Evolutionary conservation across 2,113 vertebrate genomes (phyloP).

Genomic region (Lepus europaeus): DNA sequence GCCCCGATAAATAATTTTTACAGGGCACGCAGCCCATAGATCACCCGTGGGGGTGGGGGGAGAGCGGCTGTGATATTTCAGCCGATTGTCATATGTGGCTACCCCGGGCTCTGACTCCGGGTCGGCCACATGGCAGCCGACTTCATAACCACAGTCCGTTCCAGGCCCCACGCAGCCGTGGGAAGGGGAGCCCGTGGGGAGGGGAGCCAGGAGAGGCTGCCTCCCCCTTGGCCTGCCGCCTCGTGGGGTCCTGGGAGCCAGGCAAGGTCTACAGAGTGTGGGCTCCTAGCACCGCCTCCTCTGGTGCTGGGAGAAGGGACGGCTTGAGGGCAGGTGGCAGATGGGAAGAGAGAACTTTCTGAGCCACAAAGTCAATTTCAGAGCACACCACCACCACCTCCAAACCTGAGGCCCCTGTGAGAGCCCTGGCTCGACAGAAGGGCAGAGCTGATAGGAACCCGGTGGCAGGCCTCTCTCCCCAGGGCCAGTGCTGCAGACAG

Average conservation of each 20-base stretch:
- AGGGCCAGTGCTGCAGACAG: no score
- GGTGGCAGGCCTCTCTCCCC: no score
- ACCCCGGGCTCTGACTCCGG: constrained; percentile 74
- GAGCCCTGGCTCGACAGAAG: background rate
- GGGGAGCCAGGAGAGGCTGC: background rate
- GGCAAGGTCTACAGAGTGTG: background rate
- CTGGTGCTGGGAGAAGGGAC: background rate
- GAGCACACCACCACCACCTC: background rate
- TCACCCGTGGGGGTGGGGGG: constrained; percentile 83
- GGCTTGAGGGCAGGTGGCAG: background rate
- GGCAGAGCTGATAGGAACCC: no score
- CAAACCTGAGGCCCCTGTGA: background rate
- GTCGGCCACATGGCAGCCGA: constrained; percentile 58
- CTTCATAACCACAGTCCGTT: constrained; percentile 24
- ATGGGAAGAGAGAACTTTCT: background rate
- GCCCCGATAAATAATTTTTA: constrained; percentile 89
- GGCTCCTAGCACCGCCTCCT: background rate
- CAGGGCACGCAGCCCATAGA: constrained; percentile 88
- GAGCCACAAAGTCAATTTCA: background rate
- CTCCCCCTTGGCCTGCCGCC: background rate
- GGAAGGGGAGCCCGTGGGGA: background rate
- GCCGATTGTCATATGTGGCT: constrained; percentile 86
- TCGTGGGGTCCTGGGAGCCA: no score
- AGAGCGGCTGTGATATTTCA: constrained; percentile 87
- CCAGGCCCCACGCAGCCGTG: background rate